Conservation (phyloP, 2,113 vertebrate genomes). For the Scytalopus superciliaris region DNA sequence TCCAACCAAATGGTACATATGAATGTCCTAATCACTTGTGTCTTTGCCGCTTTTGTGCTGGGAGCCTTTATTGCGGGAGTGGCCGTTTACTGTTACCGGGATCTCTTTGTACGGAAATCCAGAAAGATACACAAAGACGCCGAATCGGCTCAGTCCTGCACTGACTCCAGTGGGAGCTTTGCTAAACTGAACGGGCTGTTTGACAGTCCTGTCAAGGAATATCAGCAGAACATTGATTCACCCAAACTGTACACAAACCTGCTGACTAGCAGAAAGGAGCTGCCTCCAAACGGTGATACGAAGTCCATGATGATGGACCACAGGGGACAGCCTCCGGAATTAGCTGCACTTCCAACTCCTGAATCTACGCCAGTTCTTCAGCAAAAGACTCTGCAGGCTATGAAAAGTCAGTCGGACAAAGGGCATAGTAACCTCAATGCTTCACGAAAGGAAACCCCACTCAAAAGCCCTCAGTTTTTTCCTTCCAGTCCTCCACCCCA, state of each 20-base stretch:
- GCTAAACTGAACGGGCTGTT: slow-evolving; percentile 94
- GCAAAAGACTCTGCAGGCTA: slow-evolving; percentile 90
- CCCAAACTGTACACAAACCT: slow-evolving; percentile 95
- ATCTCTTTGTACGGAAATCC: slow-evolving; percentile 88
- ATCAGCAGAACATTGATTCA: slow-evolving; percentile 90
- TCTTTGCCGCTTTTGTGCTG: slow-evolving; percentile 94
- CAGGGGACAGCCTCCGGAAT: slow-evolving; percentile 88
- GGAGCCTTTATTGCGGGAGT: slow-evolving; percentile 94
- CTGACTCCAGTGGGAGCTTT: slow-evolving; percentile 93
- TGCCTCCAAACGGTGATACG: slow-evolving; percentile 82
- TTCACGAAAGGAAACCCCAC: slow-evolving; percentile 83
- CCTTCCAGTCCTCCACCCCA: slow-evolving; percentile 88
- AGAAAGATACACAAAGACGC: slow-evolving; percentile 91
- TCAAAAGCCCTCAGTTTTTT: slow-evolving; percentile 89
- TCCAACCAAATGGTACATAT: slow-evolving; percentile 98
- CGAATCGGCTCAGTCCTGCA: slow-evolving; percentile 91
- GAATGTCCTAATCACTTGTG: slow-evolving; percentile 98
- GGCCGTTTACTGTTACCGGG: slow-evolving; percentile 94
- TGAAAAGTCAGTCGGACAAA: slow-evolving; percentile 91
- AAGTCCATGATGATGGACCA: slow-evolving; percentile 89
- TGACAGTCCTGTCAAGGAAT: slow-evolving; percentile 96
- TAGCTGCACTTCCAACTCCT: slow-evolving; percentile 93
- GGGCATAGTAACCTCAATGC: slow-evolving; percentile 79
- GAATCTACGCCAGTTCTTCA: slow-evolving; percentile 96
- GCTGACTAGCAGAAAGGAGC: slow-evolving; percentile 88